Conservation (phyloP, 2,888 invertebrate species). For the Drosophila neonasuta region DNA sequence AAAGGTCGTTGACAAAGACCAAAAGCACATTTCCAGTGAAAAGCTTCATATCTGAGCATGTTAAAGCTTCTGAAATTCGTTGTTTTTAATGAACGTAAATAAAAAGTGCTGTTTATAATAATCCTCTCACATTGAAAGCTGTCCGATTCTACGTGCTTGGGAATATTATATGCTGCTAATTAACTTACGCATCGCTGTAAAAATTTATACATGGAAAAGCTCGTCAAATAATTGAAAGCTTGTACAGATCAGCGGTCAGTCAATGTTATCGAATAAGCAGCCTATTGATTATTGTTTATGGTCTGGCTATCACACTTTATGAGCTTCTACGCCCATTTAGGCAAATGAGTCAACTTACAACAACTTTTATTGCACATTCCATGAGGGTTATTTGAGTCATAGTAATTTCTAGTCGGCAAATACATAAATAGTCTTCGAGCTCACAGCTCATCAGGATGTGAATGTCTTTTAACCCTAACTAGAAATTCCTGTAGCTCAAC, state of each 20-base stretch:
- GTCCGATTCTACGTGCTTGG: too few relatives aligned
- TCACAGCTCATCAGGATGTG: constrained; percentile 29
- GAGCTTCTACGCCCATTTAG: constrained; percentile 46
- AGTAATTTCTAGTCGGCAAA: constrained; percentile 48
- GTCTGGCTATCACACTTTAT: constrained; percentile 30
- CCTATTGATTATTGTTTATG: constrained; percentile 28
- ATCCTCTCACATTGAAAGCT: too few relatives aligned
- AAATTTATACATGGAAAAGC: not conserved
- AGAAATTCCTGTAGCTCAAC: constrained; percentile 51
- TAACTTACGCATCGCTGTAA: not conserved
- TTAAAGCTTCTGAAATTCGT: too few relatives aligned
- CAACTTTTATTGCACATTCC: constrained; percentile 56
- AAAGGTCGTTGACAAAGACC: too few relatives aligned
- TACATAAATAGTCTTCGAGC: constrained; percentile 55
- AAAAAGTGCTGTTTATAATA: too few relatives aligned
- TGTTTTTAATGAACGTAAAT: too few relatives aligned
- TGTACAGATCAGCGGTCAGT: not conserved
- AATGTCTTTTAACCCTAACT: constrained; percentile 34
- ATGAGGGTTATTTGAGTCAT: constrained; percentile 35
- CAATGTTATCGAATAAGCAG: not conserved
- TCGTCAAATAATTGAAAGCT: not conserved
- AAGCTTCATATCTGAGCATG: too few relatives aligned
- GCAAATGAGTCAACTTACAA: constrained; percentile 53
- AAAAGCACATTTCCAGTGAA: too few relatives aligned
- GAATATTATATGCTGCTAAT: not conserved